Evolutionary conservation across 1,140 invertebrate species (phyloP).

Genomic region (Aphaenogaster ashmeadi): DNA sequence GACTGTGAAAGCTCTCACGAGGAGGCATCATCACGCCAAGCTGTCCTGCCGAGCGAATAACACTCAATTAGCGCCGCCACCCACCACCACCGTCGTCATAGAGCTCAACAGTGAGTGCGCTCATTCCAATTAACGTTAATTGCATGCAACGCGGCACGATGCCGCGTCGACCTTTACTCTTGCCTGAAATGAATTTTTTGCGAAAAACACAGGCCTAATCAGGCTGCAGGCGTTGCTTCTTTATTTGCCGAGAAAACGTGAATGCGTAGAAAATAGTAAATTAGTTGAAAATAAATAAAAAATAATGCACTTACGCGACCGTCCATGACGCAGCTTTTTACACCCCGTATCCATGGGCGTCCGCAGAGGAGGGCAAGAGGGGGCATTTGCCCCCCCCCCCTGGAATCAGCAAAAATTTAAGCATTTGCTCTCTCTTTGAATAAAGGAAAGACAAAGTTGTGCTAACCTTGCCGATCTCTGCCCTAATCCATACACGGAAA

Average conservation of each 20-base stretch:
- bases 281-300: not conserved
- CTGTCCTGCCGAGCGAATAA: constrained; percentile 90
- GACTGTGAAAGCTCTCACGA: constrained; percentile 83
- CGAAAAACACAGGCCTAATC: constrained; percentile 7
- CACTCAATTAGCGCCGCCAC: constrained; percentile 88
- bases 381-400: no score
- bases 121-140: constrained; percentile 64
- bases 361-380: no score
- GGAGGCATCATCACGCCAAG: constrained; percentile 88
- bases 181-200: constrained; percentile 5
- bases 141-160: constrained; percentile 14
- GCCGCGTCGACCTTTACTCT: not conserved
- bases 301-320: not conserved
- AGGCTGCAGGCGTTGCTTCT: not conserved
- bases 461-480: no score
- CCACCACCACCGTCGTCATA: constrained; percentile 88
- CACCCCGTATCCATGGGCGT: no score
- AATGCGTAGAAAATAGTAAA: not conserved
- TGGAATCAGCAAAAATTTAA: no score
- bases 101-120: constrained; percentile 89
- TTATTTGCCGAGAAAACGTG: not conserved
- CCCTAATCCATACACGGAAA: no score
- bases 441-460: no score
- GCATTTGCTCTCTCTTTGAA: no score
- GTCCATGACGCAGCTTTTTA: not conserved